phyloP scores from a whole-genome alignment of 2,888 invertebrate genomes.

The Patella depressa region DNA sequence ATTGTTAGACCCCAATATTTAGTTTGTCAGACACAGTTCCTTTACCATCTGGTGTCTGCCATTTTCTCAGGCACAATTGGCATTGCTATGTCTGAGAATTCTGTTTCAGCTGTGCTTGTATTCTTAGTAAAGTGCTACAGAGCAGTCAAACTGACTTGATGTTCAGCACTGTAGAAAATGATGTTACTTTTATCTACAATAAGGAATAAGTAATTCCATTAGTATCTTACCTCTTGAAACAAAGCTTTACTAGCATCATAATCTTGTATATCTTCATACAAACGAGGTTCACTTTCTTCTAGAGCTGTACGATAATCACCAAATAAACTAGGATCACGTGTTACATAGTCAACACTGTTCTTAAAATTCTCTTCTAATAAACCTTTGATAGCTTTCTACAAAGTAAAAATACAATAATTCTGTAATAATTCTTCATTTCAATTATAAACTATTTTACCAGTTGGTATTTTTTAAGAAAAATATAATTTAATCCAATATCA shows the following conservation, averaged over 20 bases:
- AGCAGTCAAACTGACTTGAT: too few relatives aligned
- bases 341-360: constrained; percentile 77
- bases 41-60: too few relatives aligned
- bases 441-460: background rate
- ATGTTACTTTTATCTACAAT: too few relatives aligned
- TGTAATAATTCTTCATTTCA: background rate
- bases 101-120: too few relatives aligned
- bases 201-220: too few relatives aligned
- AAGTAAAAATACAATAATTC: constrained; percentile 15
- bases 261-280: constrained; percentile 90
- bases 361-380: constrained; percentile 73
- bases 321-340: constrained; percentile 87
- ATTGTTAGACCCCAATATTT: too few relatives aligned
- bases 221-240: constrained; percentile 82
- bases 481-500: background rate
- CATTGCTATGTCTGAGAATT: too few relatives aligned
- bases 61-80: too few relatives aligned
- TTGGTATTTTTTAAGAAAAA: background rate
- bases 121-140: too few relatives aligned
- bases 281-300: constrained; percentile 83
- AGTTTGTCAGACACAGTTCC: too few relatives aligned
- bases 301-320: constrained; percentile 91
- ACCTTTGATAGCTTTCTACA: constrained; percentile 56
- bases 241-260: constrained; percentile 90
- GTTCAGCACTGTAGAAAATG: too few relatives aligned